phyloP scores from a whole-genome alignment of 2,888 invertebrate species.

The Eledona agricola region DNA sequence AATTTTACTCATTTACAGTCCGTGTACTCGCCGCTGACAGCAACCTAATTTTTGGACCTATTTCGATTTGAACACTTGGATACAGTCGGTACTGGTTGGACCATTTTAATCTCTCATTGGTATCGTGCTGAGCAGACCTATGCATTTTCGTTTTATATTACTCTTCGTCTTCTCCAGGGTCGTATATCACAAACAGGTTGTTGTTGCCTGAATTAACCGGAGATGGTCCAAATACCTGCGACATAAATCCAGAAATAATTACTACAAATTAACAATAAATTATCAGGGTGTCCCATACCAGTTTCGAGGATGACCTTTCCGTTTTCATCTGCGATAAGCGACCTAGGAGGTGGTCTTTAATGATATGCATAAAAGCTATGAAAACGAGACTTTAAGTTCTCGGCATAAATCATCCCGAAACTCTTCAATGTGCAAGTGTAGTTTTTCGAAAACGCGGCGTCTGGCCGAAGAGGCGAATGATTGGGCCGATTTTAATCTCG shows the following conservation, averaged over 20 bases:
- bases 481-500: conserved; percentile 28
- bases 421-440: no score
- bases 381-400: no score
- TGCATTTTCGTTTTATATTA: conserved; percentile 48
- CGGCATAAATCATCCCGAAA: no score
- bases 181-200: conserved; percentile 49
- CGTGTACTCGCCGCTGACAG: no score
- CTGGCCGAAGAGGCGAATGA: conserved; percentile 13
- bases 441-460: no score
- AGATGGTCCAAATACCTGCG: conserved; percentile 51
- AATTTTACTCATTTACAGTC: no score
- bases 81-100: conserved; percentile 14
- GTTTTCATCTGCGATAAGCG: conserved; percentile 1
- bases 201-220: conserved; percentile 44
- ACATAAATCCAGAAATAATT: conserved; percentile 53
- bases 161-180: conserved; percentile 40
- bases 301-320: conserved; percentile 15
- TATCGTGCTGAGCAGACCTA: conserved; percentile 38
- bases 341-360: no score
- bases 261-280: conserved; percentile 50
- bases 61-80: no score
- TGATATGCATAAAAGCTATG: no score
- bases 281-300: conserved; percentile 40
- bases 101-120: conserved; percentile 35
- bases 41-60: no score